phyloP scores from a whole-genome alignment of 2,888 invertebrate genomes.

The Saturnia japonica region DNA sequence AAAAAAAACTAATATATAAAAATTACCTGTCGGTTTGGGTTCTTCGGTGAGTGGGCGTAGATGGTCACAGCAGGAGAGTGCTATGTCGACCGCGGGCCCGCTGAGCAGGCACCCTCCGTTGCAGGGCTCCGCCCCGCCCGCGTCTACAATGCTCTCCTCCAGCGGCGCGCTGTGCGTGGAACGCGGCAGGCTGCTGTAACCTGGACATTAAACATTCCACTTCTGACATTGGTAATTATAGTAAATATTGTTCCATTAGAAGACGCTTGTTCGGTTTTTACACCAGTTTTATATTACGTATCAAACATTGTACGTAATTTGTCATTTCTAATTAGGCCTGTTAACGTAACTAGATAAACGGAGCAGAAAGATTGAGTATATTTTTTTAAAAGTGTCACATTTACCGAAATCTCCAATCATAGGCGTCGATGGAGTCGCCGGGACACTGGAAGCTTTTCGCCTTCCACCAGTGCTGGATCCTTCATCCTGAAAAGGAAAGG shows the following conservation, averaged over 20 bases:
- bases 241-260: not conserved
- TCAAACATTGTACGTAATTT: too few relatives aligned
- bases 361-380: not conserved
- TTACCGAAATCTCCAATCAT: constrained; percentile 86
- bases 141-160: constrained; percentile 66
- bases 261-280: not conserved
- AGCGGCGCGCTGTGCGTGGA: constrained; percentile 90
- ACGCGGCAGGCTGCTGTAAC: constrained; percentile 92
- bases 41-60: constrained; percentile 88
- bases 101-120: constrained; percentile 79
- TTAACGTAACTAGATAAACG: not conserved
- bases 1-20: not conserved
- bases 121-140: constrained; percentile 53
- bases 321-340: not conserved
- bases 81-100: constrained; percentile 79
- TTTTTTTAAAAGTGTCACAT: constrained; percentile 23
- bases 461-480: constrained; percentile 76
- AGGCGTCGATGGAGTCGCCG: constrained; percentile 93
- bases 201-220: constrained; percentile 56
- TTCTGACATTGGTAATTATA: not conserved
- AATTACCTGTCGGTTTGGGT: constrained; percentile 34
- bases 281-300: too few relatives aligned
- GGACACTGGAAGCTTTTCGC: constrained; percentile 92
- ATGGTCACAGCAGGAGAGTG: constrained; percentile 83
- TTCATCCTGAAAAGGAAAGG: constrained; percentile 48